Conservation (phyloP, 2,113 vertebrate genomes). For the Blennius ocellaris region DNA sequence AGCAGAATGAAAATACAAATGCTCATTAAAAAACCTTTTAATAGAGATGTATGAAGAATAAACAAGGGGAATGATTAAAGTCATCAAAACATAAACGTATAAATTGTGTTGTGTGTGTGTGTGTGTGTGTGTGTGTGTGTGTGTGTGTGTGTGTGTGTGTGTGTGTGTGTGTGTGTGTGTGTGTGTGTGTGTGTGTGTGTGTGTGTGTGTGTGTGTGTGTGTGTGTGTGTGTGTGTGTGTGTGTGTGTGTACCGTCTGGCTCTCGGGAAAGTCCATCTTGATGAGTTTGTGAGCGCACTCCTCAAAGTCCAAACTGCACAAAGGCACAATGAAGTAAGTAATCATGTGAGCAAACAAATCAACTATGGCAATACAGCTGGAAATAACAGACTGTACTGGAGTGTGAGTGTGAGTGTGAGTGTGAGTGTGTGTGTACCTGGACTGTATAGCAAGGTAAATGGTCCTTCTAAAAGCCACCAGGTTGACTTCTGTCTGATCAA, state of each 20-base stretch:
- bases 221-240: slow-evolving; percentile 12
- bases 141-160: slow-evolving; percentile 2
- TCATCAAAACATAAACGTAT: no score
- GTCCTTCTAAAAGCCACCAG: slow-evolving; percentile 96
- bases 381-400: no score
- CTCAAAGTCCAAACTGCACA: slow-evolving; percentile 95
- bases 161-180: slow-evolving; percentile 13
- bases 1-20: no score
- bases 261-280: slow-evolving; percentile 98
- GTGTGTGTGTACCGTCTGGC: slow-evolving; percentile 87
- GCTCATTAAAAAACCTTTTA: no score
- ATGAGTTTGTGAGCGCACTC: slow-evolving; percentile 97
- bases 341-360: no score
- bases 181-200: slow-evolving; percentile 1
- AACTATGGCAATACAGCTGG: no score
- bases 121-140: slow-evolving; percentile 13
- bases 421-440: slow-evolving; percentile 86
- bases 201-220: slow-evolving; percentile 14
- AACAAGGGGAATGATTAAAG: no score
- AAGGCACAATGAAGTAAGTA: neutral
- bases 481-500: slow-evolving; percentile 98
- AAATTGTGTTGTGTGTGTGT: slow-evolving; percentile 11
- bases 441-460: slow-evolving; percentile 99
- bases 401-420: neutral
- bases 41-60: no score